Evolutionary conservation across 2,797 vertebrate species (phyloP).

Genomic region (Protosalanx chinensis): DNA sequence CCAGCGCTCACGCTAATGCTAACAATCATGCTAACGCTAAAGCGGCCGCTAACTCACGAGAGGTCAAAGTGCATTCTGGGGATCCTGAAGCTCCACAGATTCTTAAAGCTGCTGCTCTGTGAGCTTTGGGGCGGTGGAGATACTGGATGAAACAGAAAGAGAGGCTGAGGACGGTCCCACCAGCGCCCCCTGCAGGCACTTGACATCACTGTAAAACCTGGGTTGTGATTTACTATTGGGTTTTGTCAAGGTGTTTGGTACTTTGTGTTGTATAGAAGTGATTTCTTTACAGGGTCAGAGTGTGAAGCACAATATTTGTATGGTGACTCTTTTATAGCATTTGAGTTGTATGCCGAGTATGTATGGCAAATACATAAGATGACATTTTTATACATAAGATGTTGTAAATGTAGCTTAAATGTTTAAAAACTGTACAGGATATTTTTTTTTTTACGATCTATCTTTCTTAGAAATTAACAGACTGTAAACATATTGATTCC

Average conservation of each 20-base stretch:
- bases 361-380: background rate
- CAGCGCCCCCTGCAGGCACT: constrained; percentile 29
- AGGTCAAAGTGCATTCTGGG: constrained; percentile 48
- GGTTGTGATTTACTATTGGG: background rate
- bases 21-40: background rate
- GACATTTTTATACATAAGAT: background rate
- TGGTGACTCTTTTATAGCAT: background rate
- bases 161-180: constrained; percentile 39
- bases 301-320: background rate
- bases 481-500: background rate
- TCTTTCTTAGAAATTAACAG: background rate
- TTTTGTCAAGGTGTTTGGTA: background rate
- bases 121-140: constrained; percentile 24
- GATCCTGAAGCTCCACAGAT: constrained; percentile 54
- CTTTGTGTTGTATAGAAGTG: background rate
- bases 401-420: background rate
- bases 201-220: background rate
- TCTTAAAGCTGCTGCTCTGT: constrained; percentile 55
- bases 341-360: no score
- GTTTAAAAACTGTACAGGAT: background rate
- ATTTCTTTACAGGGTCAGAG: no score
- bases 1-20: constrained; percentile 25
- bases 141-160: constrained; percentile 1
- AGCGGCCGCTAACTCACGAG: constrained; percentile 38
- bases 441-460: background rate